phyloP scores from a whole-genome alignment of 1,140 invertebrate genomes.

The Drosophila parvula region DNA sequence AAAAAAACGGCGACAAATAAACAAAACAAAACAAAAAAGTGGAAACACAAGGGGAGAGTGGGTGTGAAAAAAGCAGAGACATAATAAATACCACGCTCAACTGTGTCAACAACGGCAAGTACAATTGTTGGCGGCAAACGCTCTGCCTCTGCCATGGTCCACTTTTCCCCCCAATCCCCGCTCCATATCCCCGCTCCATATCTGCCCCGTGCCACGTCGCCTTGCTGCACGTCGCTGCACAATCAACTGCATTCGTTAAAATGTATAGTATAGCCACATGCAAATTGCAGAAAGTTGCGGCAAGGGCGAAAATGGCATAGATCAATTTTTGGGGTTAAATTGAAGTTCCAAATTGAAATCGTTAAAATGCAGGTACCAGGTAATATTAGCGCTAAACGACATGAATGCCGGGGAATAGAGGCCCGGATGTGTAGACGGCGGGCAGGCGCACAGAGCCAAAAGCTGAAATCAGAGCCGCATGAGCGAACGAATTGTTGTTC shows the following conservation, averaged over 20 bases:
- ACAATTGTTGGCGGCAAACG: slow-evolving; percentile 43
- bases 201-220: slow-evolving; percentile 12
- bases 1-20: slow-evolving; percentile 31
- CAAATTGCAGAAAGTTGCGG: slow-evolving; percentile 37
- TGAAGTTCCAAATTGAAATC: slow-evolving; percentile 56
- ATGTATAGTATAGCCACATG: slow-evolving; percentile 59
- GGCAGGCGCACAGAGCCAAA: slow-evolving; percentile 3
- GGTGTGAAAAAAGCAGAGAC: slow-evolving; percentile 27
- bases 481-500: slow-evolving; percentile 27
- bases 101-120: slow-evolving; percentile 69
- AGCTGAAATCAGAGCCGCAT: slow-evolving; percentile 31
- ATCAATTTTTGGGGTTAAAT: slow-evolving; percentile 46
- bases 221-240: slow-evolving; percentile 49
- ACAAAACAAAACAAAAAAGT: slow-evolving; percentile 15
- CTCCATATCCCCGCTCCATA: too few species aligned
- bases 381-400: slow-evolving; percentile 17
- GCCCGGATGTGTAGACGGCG: neutral
- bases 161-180: neutral
- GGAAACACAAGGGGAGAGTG: slow-evolving; percentile 10
- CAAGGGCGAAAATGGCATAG: slow-evolving; percentile 31
- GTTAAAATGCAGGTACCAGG: slow-evolving; percentile 39
- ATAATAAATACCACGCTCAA: slow-evolving; percentile 68
- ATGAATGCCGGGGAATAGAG: slow-evolving; percentile 12
- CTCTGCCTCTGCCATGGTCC: neutral
- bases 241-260: slow-evolving; percentile 70